Conservation (phyloP, 2,113 vertebrate species). For the Austrofundulus limnaeus region DNA sequence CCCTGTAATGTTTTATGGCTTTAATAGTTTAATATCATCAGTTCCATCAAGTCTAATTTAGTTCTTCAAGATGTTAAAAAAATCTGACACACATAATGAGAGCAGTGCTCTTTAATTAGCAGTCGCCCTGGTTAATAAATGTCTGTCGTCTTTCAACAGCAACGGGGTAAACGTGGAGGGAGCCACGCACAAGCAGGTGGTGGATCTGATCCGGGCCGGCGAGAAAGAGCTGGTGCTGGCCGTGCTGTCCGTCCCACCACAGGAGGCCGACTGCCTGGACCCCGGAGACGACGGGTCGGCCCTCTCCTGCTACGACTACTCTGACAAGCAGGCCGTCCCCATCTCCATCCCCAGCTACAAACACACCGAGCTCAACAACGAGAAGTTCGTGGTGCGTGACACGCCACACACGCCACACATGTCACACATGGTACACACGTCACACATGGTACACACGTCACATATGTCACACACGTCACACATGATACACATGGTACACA, state of each 20-base stretch:
- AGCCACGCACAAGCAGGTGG: conserved; percentile 97
- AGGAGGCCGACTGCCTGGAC: conserved; percentile 91
- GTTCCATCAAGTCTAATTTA: background rate
- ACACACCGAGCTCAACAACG: conserved; percentile 92
- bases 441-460: too few species aligned
- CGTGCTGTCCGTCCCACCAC: conserved; percentile 90
- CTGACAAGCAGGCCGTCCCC: conserved; percentile 94
- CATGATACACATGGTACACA: too few species aligned
- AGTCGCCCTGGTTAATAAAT: background rate
- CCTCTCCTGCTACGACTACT: conserved; percentile 93
- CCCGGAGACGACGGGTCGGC: conserved; percentile 87
- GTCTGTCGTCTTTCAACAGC: conserved; percentile 60
- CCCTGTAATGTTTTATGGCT: too few species aligned
- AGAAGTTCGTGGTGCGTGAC: conserved; percentile 96
- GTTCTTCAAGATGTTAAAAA: background rate
- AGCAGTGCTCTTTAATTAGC: too few species aligned
- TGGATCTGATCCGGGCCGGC: conserved; percentile 94
- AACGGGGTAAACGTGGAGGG: conserved; percentile 95
- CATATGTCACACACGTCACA: too few species aligned
- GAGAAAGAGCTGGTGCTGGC: conserved; percentile 91
- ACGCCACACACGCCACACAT: too few species aligned
- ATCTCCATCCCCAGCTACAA: conserved; percentile 97
- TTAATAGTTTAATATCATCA: too few species aligned
- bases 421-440: too few species aligned
- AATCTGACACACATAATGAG: too few species aligned